Evolutionary conservation across 37 sponge, comb jelly and placozoan genomes (phyloP), one percentile per base, ranked within the genome.

Genomic region (Eunapius fragilis): DNA sequence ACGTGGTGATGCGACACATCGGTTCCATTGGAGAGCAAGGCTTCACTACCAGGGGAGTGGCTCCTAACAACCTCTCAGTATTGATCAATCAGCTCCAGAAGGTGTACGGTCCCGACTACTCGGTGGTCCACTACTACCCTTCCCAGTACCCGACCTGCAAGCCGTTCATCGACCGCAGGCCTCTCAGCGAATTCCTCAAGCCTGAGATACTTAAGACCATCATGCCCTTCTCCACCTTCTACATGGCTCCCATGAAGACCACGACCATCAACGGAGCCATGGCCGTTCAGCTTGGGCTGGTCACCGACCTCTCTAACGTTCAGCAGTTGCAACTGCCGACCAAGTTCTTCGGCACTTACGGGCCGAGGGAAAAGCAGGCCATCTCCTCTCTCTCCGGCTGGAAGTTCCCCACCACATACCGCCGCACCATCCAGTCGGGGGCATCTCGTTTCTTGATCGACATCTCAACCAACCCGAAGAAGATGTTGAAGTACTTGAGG

Each of bases 91-190:
- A 76, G 35, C 77, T 76, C 22, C 77, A 76, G 77, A 25, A 76
- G 34, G 77, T 76, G 77, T 76, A 76, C 34, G 41, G 77, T 36
- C 31, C 31, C 19, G 77, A 76, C 34, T 76, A 76, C 77, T 14
- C 7, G 25, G 34, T 76, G 36, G 34, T 35, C 10, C 77, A 76
- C 77, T 76, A 76, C 77, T 36, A 36, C 37, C 36, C 36, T 36
- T 34, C 77, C 25, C 77, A 76, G 36, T 76, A 36, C 36, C 37
- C 77, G 11, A 35, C 34, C 25, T 76, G 37, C 34, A 37, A 76
- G 26, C 35, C 77, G 2, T 25, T 76, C 36, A 76, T 35, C 36
- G 77, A 76, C 10, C 77, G 77, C 77, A 31, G 30, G 13, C 31
- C 73, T 25, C 31, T 72, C 28, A 72, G 73, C 58, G 58, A 58